A percentile compares a stretch with the other conserved stretches of the same genome.
phyloP scores from a whole-genome alignment of 2,888 invertebrate species.

The Neoitamus cyanurus region DNA sequence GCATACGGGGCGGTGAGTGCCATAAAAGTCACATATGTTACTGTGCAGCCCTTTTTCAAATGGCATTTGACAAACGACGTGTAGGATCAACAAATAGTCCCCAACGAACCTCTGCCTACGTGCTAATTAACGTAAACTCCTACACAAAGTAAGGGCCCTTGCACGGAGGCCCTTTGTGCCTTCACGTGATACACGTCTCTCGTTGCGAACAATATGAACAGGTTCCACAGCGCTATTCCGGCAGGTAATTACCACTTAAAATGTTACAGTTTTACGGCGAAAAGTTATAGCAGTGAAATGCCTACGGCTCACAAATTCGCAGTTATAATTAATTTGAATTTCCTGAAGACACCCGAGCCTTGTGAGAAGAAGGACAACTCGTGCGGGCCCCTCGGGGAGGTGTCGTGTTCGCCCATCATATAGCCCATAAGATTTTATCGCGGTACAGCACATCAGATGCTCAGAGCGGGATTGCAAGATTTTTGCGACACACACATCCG shows the following conservation, averaged over 20 bases:
- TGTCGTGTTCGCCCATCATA: background rate
- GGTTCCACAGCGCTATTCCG: background rate
- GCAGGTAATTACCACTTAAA: slow-evolving; percentile 29
- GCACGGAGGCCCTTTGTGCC: background rate
- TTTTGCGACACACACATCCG: background rate
- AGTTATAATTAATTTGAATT: background rate
- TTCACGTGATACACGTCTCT: background rate
- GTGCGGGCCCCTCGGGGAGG: background rate
- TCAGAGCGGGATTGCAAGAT: background rate
- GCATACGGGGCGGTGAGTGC: background rate
- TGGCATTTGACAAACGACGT: slow-evolving; percentile 1
- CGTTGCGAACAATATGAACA: background rate
- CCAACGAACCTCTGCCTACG: background rate
- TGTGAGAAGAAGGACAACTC: background rate
- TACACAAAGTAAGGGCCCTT: slow-evolving; percentile 35
- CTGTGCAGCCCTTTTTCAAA: background rate
- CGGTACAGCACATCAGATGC: background rate
- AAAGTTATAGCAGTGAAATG: slow-evolving; percentile 10
- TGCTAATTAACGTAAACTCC: slow-evolving; percentile 40
- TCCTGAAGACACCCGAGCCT: background rate
- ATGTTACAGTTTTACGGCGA: background rate
- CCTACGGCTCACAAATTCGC: background rate
- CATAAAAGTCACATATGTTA: background rate
- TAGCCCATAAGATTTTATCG: slow-evolving; percentile 24
- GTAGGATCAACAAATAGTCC: slow-evolving; percentile 32